Conservation (phyloP, 1,140 invertebrate genomes). For the Diorhabda elongata region DNA sequence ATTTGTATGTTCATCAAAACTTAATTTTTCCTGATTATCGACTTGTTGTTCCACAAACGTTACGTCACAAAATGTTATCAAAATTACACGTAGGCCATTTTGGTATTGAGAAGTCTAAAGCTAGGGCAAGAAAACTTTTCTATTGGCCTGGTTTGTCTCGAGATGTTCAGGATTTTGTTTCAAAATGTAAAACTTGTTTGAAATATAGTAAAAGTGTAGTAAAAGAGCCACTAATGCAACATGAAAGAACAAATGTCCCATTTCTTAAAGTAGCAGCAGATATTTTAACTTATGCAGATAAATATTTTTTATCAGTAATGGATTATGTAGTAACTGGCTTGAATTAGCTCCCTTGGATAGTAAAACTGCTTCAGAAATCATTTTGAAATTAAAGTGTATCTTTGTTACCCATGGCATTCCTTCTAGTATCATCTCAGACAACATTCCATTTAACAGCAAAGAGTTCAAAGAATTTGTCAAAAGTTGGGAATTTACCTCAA, state of each 20-base stretch:
- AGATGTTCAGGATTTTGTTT: too few relatives aligned
- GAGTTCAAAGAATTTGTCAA: slow-evolving; percentile 36
- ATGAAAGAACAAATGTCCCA: slow-evolving; percentile 37
- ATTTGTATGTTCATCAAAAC: too few relatives aligned
- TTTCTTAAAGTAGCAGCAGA: slow-evolving; percentile 41
- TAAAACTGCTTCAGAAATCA: slow-evolving; percentile 25
- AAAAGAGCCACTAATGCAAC: slow-evolving; percentile 42
- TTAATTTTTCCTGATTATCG: too few relatives aligned
- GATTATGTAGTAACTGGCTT: slow-evolving; percentile 37
- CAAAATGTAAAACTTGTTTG: slow-evolving; percentile 42
- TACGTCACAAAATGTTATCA: too few relatives aligned
- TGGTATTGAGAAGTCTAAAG: too few relatives aligned
- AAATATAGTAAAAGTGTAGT: slow-evolving; percentile 34
- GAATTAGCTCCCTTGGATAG: slow-evolving; percentile 33
- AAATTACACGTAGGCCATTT: too few relatives aligned
- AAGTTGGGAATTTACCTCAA: slow-evolving; percentile 39
- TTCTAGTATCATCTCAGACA: slow-evolving; percentile 35
- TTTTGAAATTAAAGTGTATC: slow-evolving; percentile 11
- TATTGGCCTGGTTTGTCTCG: too few relatives aligned
- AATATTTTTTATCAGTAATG: slow-evolving; percentile 18
- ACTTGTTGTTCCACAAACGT: too few relatives aligned
- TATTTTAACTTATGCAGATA: slow-evolving; percentile 35
- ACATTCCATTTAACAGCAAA: slow-evolving; percentile 33
- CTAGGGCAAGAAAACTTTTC: too few relatives aligned
- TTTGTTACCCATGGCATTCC: slow-evolving; percentile 38